Percentiles rank a stretch among this genome's conserved stretches.
Conservation (phyloP, 2,888 invertebrate species). For the Acleris sparsana region DNA sequence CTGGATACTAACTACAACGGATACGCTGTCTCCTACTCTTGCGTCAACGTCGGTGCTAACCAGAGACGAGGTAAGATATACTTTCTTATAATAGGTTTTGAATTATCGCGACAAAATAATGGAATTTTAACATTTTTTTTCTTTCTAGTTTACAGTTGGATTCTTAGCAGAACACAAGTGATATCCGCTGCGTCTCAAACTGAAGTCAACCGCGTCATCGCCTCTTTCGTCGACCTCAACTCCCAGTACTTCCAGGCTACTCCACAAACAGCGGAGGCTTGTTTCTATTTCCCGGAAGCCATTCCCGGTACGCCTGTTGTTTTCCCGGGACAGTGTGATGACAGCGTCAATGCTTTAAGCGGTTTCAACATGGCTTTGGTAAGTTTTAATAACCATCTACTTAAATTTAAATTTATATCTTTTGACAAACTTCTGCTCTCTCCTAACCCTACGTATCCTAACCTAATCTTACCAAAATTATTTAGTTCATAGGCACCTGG, state of each 20-base stretch:
- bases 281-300: constrained; percentile 47
- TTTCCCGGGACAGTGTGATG: constrained; percentile 10
- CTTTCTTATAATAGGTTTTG: too few relatives aligned
- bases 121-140: too few relatives aligned
- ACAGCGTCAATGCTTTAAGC: constrained; percentile 3
- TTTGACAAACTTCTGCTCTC: too few relatives aligned
- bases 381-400: background rate
- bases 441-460: background rate
- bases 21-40: too few relatives aligned
- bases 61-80: too few relatives aligned
- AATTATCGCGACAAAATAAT: too few relatives aligned
- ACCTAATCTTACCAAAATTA: background rate
- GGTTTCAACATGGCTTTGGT: constrained; percentile 18
- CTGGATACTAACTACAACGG: too few relatives aligned
- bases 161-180: background rate
- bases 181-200: background rate
- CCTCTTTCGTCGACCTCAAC: background rate
- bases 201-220: constrained; percentile 2
- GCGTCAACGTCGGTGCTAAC: too few relatives aligned
- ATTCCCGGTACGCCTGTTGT: background rate
- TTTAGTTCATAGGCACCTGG: constrained; percentile 82
- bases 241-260: constrained; percentile 49
- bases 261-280: constrained; percentile 50
- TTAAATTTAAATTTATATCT: background rate
- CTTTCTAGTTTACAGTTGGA: background rate